A percentile compares a stretch with the other conserved stretches of the same genome.
Conservation (phyloP, 2,888 invertebrate genomes). For the Cephonodes hylas region DNA sequence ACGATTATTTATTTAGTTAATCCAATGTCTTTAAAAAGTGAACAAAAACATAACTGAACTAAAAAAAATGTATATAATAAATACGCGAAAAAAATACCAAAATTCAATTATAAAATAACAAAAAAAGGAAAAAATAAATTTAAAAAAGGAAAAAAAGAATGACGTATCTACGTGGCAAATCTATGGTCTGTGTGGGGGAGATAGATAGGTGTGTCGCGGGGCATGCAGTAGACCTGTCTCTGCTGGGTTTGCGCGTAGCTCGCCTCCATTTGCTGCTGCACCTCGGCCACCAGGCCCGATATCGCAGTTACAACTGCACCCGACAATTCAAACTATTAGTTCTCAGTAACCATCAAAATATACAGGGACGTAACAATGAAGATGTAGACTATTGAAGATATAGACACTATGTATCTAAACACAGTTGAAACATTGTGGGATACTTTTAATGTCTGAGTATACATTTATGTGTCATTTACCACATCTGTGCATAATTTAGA, state of each 20-base stretch:
- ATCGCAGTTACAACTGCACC: constrained; percentile 88
- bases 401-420: no score
- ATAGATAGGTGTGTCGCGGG: constrained; percentile 21
- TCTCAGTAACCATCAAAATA: no score
- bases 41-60: no score
- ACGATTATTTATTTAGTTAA: neutral
- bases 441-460: no score
- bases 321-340: constrained; percentile 47
- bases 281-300: constrained; percentile 90
- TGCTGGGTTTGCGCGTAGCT: constrained; percentile 73
- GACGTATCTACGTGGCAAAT: neutral
- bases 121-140: neutral
- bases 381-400: no score
- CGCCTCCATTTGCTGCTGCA: constrained; percentile 87
- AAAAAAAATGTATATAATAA: no score
- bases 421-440: no score
- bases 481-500: no score
- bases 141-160: neutral
- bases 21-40: neutral
- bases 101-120: neutral
- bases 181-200: neutral
- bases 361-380: no score
- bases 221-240: constrained; percentile 77
- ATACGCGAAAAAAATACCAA: neutral
- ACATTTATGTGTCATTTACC: no score